These are phyloP conservation scores for Caenorhabditis remanei DNA, from an alignment of 1,140 invertebrate genomes.

Conservation along the genomic window DNA sequence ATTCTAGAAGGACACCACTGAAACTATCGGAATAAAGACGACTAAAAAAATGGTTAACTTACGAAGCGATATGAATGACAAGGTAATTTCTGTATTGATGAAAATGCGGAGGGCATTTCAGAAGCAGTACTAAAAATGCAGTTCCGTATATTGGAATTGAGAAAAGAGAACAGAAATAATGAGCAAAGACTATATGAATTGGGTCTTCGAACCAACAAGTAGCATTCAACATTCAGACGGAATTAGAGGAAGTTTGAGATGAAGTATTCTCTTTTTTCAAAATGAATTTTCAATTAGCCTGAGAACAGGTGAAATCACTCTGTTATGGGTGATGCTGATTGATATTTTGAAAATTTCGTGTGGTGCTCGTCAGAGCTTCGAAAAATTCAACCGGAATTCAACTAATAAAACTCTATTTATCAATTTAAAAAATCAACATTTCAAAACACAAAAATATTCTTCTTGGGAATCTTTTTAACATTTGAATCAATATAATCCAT, in stretches of 20 bases:
- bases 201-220: conserved; percentile 7
- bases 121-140: neutral
- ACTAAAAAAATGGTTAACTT: too few species aligned
- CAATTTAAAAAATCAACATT: too few species aligned
- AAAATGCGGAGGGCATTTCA: neutral
- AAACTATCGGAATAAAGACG: too few species aligned
- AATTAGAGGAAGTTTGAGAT: too few species aligned
- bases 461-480: neutral
- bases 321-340: too few species aligned
- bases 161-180: neutral
- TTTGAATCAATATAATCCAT: conserved; percentile 14
- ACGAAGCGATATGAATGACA: neutral
- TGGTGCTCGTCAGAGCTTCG: too few species aligned
- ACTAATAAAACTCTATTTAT: too few species aligned
- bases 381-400: too few species aligned
- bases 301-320: too few species aligned
- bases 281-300: too few species aligned
- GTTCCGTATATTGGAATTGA: neutral
- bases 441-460: conserved; percentile 8
- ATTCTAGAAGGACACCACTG: neutral
- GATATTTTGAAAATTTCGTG: too few species aligned
- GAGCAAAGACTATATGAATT: neutral
- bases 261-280: too few species aligned
- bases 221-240: neutral
- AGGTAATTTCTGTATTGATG: neutral